phyloP scores from a whole-genome alignment of 2,797 vertebrate genomes.

The Myotis daubentonii region DNA sequence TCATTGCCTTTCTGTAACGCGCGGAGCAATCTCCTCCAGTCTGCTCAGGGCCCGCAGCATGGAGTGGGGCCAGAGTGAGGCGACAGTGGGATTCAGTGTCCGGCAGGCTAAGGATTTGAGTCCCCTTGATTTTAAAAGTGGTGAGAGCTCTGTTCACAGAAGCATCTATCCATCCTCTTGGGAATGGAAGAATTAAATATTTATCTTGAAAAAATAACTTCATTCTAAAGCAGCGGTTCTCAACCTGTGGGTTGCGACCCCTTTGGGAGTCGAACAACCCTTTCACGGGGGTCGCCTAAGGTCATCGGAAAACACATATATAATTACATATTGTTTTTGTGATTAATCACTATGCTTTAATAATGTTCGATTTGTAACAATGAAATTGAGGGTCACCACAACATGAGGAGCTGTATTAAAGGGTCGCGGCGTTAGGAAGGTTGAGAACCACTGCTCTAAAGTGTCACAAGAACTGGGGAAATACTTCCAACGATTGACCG shows the following conservation, averaged over 20 bases:
- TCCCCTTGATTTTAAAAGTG: not conserved
- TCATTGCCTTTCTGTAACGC: rapidly evolving
- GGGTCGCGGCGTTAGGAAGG: too few relatives aligned
- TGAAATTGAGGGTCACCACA: too few relatives aligned
- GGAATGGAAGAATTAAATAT: not conserved
- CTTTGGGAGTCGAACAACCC: too few relatives aligned
- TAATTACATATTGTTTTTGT: too few relatives aligned
- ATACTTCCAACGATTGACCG: not conserved
- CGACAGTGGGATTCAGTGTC: not conserved
- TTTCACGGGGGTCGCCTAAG: too few relatives aligned
- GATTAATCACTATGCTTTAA: too few relatives aligned
- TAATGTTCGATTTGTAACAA: too few relatives aligned
- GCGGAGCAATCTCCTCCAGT: rapidly evolving
- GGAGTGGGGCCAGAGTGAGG: rapidly evolving
- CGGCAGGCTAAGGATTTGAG: not conserved
- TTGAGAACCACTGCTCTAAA: not conserved
- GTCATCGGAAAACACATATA: too few relatives aligned
- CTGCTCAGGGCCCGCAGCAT: not conserved
- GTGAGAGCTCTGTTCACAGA: not conserved
- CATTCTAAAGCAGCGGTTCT: not conserved
- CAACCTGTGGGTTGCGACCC: too few relatives aligned
- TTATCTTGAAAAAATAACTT: not conserved
- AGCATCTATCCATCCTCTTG: not conserved
- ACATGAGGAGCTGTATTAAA: too few relatives aligned
- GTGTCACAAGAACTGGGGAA: not conserved